Evolutionary conservation across 2,888 invertebrate genomes (phyloP), one percentile per base, ranked within the genome.

Genomic region (Drosophila hawaiiensis): DNA sequence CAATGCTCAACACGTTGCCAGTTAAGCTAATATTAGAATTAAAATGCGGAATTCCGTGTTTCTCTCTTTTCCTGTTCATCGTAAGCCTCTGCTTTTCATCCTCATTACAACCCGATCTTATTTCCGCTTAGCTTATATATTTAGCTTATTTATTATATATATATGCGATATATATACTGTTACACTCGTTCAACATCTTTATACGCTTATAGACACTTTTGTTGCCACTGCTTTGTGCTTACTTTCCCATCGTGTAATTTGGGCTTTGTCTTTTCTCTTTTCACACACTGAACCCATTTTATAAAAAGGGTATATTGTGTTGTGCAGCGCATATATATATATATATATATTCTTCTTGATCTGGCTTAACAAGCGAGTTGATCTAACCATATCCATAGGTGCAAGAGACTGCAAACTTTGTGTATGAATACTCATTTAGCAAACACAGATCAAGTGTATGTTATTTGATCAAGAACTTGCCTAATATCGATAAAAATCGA

Each of bases 181-280:
- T 47, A 22, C 4, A 47, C 47, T 47, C 22, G 1, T 50, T 16
- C 14, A 49, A 49, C 49, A 41, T n/a, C n/a, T 22, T 43, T 22
- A 14, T 47, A 47, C 47, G 22, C 47, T 43, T 43, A 22, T 43
- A 43, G 3, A 14, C 14, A 22, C n/a, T n/a, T 52, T n/a, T 29
- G n/a, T 52, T 28, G 50, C 28, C 19, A 10, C 19, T 19, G 28
- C 37, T 71, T 54, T 50, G 62, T 63, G 63, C 47, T 29, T 62
- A 56, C 70, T 76, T 75, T 80, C 63, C 65, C 80, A 80, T 49
- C 62, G 41, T 60, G 54, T 64, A 50, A 59, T 59, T 75, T 25
- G 25, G 25, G 25, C 16, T 25, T 47, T 47, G 22, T 16, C 47
- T 47, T 47, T 47, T 47, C 47, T 47, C 25, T 47, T 47, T 47